Conservation (phyloP, 1,140 invertebrate genomes). For the Trissolcus basalis region DNA sequence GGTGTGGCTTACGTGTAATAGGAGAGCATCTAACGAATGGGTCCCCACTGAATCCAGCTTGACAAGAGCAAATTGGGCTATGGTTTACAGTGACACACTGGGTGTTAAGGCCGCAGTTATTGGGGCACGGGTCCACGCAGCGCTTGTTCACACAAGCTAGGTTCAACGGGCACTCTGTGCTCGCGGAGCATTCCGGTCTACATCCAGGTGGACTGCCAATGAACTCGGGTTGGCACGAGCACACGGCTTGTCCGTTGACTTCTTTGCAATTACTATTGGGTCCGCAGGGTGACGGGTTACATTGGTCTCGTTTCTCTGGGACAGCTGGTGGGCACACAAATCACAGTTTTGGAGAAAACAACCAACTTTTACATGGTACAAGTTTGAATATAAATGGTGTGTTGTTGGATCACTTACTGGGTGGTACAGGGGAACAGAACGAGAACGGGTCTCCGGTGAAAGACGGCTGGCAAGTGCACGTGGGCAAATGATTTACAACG, state of each 20-base stretch:
- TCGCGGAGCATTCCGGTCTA: slow-evolving; percentile 76
- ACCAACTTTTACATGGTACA: too few species aligned
- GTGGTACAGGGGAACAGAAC: slow-evolving; percentile 65
- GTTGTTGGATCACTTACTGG: slow-evolving; percentile 56
- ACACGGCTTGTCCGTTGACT: slow-evolving; percentile 75
- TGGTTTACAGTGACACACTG: slow-evolving; percentile 78
- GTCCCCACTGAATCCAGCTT: slow-evolving; percentile 76
- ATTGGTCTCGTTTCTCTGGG: slow-evolving; percentile 71
- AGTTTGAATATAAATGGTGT: neutral
- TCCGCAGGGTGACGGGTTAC: slow-evolving; percentile 78
- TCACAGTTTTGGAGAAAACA: neutral
- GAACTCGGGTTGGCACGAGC: slow-evolving; percentile 75
- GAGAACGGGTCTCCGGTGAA: slow-evolving; percentile 80
- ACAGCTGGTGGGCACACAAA: slow-evolving; percentile 45
- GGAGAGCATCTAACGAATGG: slow-evolving; percentile 77
- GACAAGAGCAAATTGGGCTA: slow-evolving; percentile 78
- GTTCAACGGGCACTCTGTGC: slow-evolving; percentile 73
- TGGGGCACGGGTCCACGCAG: slow-evolving; percentile 78
- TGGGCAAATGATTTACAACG: slow-evolving; percentile 80
- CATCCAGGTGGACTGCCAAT: slow-evolving; percentile 77
- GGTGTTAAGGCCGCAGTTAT: slow-evolving; percentile 74
- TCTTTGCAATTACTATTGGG: slow-evolving; percentile 77
- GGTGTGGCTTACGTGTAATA: slow-evolving; percentile 70
- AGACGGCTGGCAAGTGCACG: slow-evolving; percentile 79
- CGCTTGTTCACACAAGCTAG: slow-evolving; percentile 76